Base-by-base conservation (phyloP, 2,113 vertebrate genomes). In the Bombycilla garrulus region DNA sequence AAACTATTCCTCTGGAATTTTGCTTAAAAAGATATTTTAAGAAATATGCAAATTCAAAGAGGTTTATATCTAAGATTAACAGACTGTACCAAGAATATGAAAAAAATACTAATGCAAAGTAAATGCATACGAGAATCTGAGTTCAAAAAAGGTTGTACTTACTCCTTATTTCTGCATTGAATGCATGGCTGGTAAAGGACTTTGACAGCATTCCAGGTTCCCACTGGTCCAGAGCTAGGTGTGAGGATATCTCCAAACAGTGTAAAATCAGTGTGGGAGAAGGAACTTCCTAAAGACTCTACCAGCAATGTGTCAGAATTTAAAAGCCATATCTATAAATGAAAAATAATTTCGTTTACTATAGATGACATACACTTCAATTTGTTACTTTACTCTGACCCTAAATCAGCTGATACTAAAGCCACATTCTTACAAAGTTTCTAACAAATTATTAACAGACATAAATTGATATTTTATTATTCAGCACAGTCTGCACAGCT, bases 291-390 rank as follows among this genome's bases (percentile, higher is more conserved):
- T 36, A 92, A 95, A 78, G 98, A 97, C 21, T 98, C 98, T 64
- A 98, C 98, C 67, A 98, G 96, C 95, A 99, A 92, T 36, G 99
- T 98, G 96, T 99, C 99, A 57, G 97, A 98, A 98, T 99, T 99
- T 97, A 99, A 97, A 93, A 99, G 97, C 99, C 99, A 99, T 36
- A 99, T 92, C 99, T 99, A 94, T 60, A 97, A 84, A 96, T 33
- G 73, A 29, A 64, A 96, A 76, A 94, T 45, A 86, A 91, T 91
- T 82, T 47, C 6, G 56, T 81, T 86, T 78, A 97, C 78, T 96
- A 65, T 94, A 66, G 56, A 57, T 70, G 5, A 53, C 13, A 87
- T 47, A 3, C 17, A 44, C 31, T 89, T 78, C 42, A 33, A 21
- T 79, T 73, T 66, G 14, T 56, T 80, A 36, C 18, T 86, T 94